A percentile compares a stretch with the other conserved stretches of the same genome.
Conservation (phyloP, 2,113 vertebrate genomes). For the Anhinga anhinga region DNA sequence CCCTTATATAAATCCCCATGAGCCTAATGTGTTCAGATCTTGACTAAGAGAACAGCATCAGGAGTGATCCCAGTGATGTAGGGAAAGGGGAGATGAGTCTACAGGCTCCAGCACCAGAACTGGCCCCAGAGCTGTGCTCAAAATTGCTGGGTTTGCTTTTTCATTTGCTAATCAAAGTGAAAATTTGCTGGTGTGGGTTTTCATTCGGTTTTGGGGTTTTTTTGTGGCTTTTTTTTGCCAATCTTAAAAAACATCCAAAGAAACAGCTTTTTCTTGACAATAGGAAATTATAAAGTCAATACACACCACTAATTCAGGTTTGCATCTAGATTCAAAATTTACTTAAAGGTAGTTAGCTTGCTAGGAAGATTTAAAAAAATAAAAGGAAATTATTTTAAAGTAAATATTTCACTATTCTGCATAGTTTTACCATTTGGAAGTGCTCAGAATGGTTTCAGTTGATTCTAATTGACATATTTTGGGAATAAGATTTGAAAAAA, state of each 20-base stretch:
- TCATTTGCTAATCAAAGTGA: background rate
- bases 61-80: background rate
- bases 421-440: background rate
- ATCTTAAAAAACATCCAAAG: background rate
- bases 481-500: conserved; percentile 33
- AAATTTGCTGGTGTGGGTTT: background rate
- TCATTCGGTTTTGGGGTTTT: background rate
- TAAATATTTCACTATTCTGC: background rate
- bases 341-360: background rate
- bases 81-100: background rate
- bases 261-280: background rate
- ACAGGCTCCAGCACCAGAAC: background rate
- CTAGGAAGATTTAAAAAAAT: background rate
- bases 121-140: background rate
- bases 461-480: background rate
- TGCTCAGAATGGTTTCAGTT: background rate
- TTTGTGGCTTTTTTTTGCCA: background rate
- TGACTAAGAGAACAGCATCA: background rate
- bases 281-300: background rate
- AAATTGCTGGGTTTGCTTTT: background rate
- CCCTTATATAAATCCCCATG: background rate
- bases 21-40: rapidly evolving
- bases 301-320: background rate
- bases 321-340: background rate
- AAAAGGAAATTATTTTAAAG: background rate